These are phyloP conservation scores for Dendrolimus punctatus DNA, from an alignment of 1,140 invertebrate species.

Conservation along the genomic window DNA sequence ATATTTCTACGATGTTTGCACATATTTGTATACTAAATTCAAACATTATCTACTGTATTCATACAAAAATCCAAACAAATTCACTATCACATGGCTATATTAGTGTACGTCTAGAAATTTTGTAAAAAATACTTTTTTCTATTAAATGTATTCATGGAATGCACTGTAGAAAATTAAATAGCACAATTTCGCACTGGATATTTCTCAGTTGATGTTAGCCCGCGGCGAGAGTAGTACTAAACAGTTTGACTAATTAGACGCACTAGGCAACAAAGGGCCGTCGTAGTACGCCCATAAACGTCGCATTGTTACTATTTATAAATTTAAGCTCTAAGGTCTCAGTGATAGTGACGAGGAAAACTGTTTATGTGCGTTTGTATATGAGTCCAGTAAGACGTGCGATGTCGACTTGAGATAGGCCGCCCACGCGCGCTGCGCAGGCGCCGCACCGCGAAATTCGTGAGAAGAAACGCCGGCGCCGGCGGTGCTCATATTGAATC, in stretches of 20 bases:
- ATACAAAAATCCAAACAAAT: too few relatives aligned
- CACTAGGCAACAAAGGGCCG: slow-evolving; percentile 57
- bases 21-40: not conserved
- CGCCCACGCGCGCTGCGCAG: slow-evolving; percentile 45
- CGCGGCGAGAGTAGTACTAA: slow-evolving; percentile 53
- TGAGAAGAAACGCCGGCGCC: slow-evolving; percentile 55
- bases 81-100: too few relatives aligned
- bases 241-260: slow-evolving; percentile 68
- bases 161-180: slow-evolving; percentile 38
- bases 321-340: slow-evolving; percentile 26
- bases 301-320: slow-evolving; percentile 7
- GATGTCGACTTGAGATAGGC: slow-evolving; percentile 59
- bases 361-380: slow-evolving; percentile 22
- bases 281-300: slow-evolving; percentile 22
- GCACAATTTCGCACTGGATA: slow-evolving; percentile 48
- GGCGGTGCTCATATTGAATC: slow-evolving; percentile 21
- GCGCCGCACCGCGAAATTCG: slow-evolving; percentile 64
- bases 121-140: not conserved
- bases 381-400: slow-evolving; percentile 38
- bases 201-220: slow-evolving; percentile 44
- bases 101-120: too few relatives aligned
- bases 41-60: too few relatives aligned
- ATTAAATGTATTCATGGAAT: slow-evolving; percentile 3
- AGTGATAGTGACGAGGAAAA: slow-evolving; percentile 20
- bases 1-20: too few relatives aligned